These are phyloP conservation scores for Oxyura jamaicensis DNA, from an alignment of 2,113 vertebrate genomes.

Conservation along the genomic window DNA sequence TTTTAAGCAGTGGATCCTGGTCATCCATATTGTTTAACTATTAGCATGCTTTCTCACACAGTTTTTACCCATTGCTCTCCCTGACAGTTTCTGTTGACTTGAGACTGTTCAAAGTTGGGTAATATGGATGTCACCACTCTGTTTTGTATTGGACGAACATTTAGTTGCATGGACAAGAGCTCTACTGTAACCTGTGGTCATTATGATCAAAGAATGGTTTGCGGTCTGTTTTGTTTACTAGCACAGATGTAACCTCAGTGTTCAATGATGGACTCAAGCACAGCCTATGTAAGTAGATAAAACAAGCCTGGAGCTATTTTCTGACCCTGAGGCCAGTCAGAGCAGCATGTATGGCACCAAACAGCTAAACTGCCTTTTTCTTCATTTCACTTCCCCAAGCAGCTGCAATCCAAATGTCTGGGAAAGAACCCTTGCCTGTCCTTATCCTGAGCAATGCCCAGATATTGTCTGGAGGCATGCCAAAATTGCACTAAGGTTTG, in stretches of 20 bases:
- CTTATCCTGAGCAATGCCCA: background rate
- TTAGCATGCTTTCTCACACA: background rate
- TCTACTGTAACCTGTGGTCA: background rate
- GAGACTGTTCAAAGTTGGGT: background rate
- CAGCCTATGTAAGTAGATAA: background rate
- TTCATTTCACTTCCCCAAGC: background rate
- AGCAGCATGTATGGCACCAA: background rate
- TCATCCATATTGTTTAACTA: background rate
- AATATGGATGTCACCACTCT: background rate
- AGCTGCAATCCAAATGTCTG: background rate
- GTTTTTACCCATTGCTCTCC: background rate
- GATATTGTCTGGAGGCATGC: background rate
- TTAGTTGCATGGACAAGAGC: background rate
- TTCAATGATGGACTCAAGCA: background rate
- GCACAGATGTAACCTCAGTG: background rate
- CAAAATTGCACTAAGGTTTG: background rate
- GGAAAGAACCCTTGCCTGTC: background rate
- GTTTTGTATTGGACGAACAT: background rate
- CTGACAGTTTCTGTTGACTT: background rate
- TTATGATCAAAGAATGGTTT: background rate
- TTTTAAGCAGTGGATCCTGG: background rate
- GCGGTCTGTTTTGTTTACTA: background rate
- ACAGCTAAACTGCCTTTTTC: background rate
- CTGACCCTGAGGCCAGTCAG: background rate
- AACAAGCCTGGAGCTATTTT: background rate